Base-by-base conservation (phyloP, 2,888 invertebrate species). In the Dendrolimus pini region DNA sequence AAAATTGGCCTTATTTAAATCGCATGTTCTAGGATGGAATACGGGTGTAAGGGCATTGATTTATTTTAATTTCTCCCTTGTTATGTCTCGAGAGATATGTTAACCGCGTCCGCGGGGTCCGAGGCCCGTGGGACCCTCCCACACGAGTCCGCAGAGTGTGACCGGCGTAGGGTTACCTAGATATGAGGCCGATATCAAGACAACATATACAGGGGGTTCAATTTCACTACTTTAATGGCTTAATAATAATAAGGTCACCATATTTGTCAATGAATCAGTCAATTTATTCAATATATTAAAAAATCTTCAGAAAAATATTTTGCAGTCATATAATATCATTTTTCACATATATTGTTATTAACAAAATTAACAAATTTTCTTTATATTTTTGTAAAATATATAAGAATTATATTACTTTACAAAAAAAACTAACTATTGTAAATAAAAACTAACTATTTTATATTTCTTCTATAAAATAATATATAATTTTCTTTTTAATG, bases 91-190 rank as follows among this genome's bases (percentile, higher is more conserved):
- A 14, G 53, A 53, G 13, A 14, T 9, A 53, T 30, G 30, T 55
- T 55, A 47, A 14, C 47, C 47, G 12, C 30, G n/a, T 47, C 14
- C 52, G 52, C 55, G 54, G 18, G 41, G 54, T 30, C 47, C 14
- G 14, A 55, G 56, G 56, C 56, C 58, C 64, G 64, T 66, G 66
- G 58, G 66, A 66, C 58, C 58, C 59, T 66, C 66, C 63, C 66
- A 64, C 66, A 63, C 57, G 52, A 55, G 14, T 61, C 64, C 63
- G 62, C 56, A 55, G 56, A 60, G 60, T 66, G 64, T 64, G 64
- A 66, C 66, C 61, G 56, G 63, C 59, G 57, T 62, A 58, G 61
- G 60, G 62, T 62, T 65, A 60, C 63, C 47, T 52, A 61, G 65
- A 65, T 62, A 62, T 55, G 56, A 54, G 42, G 55, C 55, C 54